Evolutionary conservation across 2,797 vertebrate species (phyloP), one percentile per base, ranked within the genome.

Genomic region (Echeneis naucrates): DNA sequence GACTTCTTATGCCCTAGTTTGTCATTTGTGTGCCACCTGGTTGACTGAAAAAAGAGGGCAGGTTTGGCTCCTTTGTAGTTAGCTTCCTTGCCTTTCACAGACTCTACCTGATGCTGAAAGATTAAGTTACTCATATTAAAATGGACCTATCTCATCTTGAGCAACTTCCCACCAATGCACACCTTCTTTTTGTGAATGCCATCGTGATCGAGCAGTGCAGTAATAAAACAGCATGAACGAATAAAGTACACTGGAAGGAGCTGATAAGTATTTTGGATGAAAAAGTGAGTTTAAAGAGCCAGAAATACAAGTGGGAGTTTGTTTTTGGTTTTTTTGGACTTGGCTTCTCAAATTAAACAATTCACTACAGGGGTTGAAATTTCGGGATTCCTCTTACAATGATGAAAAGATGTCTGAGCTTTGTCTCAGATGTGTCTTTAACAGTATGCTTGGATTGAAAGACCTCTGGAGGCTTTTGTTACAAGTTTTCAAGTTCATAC

Each of bases 351-450:
- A 65, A 65, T 87, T 82, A 83, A 62, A 85, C 55, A 88, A 75
- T 83, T 88, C 56, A 69, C 71, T 60, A 71, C 63, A 77, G 69
- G 56, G 72, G 72, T 57, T 76, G 76, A 82, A 86, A 83, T 71
- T 78, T 87, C 68, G 51, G 77, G 72, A 78, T 85, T 86, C 62
- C 79, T 83, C 58, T 77, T 68, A 56, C 64, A 55, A 85, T 82
- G 84, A 88, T 87, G 80, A 91, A 88, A 86, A 87, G 70, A 83
- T 77, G 61, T 69, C 72, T 47, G 53, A 71, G 65, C 68, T 75
- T 77, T 64, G 72, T 87, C 80, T 83, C 69, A 77, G 69, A 73
- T 77, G 67, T 58, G 77, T 74, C 67, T 87, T 82, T 80, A 82
- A 71, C 75, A 32, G 47, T 70, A 57, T 72, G 63, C 78, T 77